phyloP scores from a whole-genome alignment of 2,888 invertebrate species.

The Margaritifera margaritifera region DNA sequence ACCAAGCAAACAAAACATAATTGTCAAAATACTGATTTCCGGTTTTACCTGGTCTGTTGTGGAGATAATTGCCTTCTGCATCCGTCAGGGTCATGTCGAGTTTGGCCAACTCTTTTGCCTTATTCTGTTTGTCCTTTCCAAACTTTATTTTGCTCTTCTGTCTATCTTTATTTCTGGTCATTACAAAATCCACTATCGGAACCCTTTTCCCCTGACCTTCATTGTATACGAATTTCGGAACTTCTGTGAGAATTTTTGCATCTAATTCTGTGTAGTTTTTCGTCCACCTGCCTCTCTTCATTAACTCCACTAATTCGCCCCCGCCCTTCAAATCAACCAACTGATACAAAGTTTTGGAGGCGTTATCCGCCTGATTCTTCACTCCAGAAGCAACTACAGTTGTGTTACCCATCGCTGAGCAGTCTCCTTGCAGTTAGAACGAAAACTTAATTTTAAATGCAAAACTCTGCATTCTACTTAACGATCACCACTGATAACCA shows the following conservation, averaged over 20 bases:
- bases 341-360: conserved; percentile 80
- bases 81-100: conserved; percentile 62
- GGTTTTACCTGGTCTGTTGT: conserved; percentile 51
- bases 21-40: too few species aligned
- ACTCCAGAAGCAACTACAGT: conserved; percentile 85
- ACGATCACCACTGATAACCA: conserved; percentile 28
- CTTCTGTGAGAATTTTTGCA: conserved; percentile 91
- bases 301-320: conserved; percentile 74
- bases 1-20: too few species aligned
- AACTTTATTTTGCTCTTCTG: conserved; percentile 41
- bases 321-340: conserved; percentile 94
- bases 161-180: conserved; percentile 75
- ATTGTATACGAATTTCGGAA: conserved; percentile 88
- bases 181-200: conserved; percentile 90
- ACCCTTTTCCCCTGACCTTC: conserved; percentile 93
- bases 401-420: conserved; percentile 55
- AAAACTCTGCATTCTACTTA: not conserved
- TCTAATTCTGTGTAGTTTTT: conserved; percentile 81
- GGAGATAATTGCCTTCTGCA: conserved; percentile 50
- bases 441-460: not conserved
- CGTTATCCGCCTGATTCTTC: conserved; percentile 86
- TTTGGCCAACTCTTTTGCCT: conserved; percentile 59
- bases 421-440: too few species aligned
- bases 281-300: conserved; percentile 65
- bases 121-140: conserved; percentile 48